Conservation (phyloP, 2,797 vertebrate genomes). For the Mormyrus proboscirostris region DNA sequence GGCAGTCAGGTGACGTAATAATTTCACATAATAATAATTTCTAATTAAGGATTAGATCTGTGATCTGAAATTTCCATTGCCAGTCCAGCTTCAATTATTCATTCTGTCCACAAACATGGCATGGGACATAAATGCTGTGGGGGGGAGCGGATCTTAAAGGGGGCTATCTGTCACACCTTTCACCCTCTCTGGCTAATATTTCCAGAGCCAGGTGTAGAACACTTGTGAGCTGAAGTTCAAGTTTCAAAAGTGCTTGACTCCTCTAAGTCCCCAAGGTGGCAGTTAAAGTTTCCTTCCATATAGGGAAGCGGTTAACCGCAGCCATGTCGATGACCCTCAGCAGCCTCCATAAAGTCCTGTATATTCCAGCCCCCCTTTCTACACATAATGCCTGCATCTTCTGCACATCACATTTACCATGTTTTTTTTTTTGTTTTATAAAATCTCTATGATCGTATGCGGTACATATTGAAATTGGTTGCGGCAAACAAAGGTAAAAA, state of each 20-base stretch:
- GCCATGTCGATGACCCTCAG: not conserved
- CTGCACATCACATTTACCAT: not conserved
- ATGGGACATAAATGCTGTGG: not conserved
- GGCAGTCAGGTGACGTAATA: not conserved
- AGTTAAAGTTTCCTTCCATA: conserved; percentile 16
- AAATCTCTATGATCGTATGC: not conserved
- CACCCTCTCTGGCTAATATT: not conserved
- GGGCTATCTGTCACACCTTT: not conserved
- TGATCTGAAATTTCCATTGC: conserved; percentile 7
- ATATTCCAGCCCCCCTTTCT: not conserved
- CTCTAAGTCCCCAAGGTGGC: conserved; percentile 6
- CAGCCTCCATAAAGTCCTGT: not conserved
- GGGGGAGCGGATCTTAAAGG: not conserved
- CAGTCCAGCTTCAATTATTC: conserved; percentile 21
- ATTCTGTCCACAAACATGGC: conserved; percentile 14
- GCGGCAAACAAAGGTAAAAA: not conserved
- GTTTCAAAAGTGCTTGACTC: not conserved
- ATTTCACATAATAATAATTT: not conserved
- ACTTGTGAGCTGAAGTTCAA: conserved; percentile 13
- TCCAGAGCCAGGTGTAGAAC: not conserved
- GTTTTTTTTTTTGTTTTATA: not conserved
- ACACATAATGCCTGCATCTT: not conserved
- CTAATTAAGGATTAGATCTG: not conserved
- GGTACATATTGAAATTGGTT: not conserved
- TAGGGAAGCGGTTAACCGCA: not conserved